Conservation (phyloP, 1,140 invertebrate species). For the Alviniconcha marisindica region DNA sequence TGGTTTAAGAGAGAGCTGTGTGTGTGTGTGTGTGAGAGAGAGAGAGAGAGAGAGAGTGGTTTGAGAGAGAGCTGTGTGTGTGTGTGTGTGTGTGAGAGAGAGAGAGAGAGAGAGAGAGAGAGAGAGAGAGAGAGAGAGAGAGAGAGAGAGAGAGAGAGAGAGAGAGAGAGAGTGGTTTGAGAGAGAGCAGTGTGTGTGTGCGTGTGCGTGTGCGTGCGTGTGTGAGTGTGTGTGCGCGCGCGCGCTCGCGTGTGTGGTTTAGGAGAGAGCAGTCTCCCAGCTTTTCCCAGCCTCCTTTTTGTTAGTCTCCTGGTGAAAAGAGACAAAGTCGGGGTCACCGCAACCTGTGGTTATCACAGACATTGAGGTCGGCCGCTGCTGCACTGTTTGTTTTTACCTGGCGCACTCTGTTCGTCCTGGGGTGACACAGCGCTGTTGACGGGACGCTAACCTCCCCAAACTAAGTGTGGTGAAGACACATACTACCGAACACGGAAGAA, state of each 20-base stretch:
- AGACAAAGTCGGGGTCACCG: too few species aligned
- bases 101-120: background rate
- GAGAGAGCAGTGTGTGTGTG: background rate
- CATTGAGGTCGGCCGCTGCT: too few species aligned
- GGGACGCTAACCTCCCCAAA: too few species aligned
- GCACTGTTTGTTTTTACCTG: too few species aligned
- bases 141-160: background rate
- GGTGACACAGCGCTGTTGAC: too few species aligned
- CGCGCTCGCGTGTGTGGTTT: background rate
- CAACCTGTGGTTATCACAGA: too few species aligned
- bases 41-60: background rate
- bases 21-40: background rate
- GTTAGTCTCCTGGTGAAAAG: background rate
- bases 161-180: background rate
- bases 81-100: background rate
- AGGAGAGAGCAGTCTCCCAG: background rate
- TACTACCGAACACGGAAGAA: too few species aligned
- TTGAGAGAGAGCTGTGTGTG: background rate
- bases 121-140: slow-evolving; percentile 4
- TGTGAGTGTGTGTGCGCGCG: background rate
- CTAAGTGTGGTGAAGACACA: background rate
- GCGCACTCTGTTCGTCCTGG: too few species aligned
- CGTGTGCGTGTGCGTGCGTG: background rate
- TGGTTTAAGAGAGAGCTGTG: too few species aligned
- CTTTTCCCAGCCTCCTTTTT: background rate